Base-by-base conservation (phyloP, 2,888 invertebrate species). In the Hemistola chrysoprasaria region DNA sequence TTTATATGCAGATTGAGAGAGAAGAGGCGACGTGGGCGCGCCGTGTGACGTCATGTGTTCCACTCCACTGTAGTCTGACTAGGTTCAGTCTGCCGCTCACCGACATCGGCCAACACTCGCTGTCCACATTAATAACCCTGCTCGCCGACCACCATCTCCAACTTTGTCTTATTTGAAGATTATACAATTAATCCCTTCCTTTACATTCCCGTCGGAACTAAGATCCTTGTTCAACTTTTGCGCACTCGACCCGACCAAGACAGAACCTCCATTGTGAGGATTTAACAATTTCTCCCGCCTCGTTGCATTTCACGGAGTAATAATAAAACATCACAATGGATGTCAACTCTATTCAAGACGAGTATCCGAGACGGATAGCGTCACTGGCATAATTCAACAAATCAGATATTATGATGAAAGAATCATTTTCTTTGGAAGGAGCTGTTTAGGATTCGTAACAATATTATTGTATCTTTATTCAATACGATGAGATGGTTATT, bases 1-100 rank as follows among this genome's bases (percentile, higher is more conserved):
- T 90, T 87, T 88, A 88, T 87, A 89, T 90, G 89, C 85, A 90
- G 86, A 90, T 89, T 83, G 72, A 60, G 59, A 75, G 71, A 74
- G 76, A 75, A 83, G 77, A 71, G 71, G 59, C 53, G 56, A 59
- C 55, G 59, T 58, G 67, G 66, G 61, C 44, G 65, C 54, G 64
- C 53, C 56, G 48, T 50, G 55, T 70, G 73, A 68, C 71, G 75
- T 74, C 75, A 76, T 70, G 67, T 63, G 45, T n/a, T n/a, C n/a
- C n/a, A n/a, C n/a, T n/a, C n/a, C n/a, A n/a, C n/a, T n/a, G n/a
- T n/a, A n/a, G n/a, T n/a, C n/a, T n/a, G n/a, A n/a, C n/a, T n/a
- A n/a, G n/a, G n/a, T n/a, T n/a, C n/a, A n/a, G n/a, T n/a, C n/a
- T n/a, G 47, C 34, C 32, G 37, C 48, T 54, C 32, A 49, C 46